Evolutionary conservation across 2,797 vertebrate species (phyloP).

Genomic region (Tamandua tetradactyla): DNA sequence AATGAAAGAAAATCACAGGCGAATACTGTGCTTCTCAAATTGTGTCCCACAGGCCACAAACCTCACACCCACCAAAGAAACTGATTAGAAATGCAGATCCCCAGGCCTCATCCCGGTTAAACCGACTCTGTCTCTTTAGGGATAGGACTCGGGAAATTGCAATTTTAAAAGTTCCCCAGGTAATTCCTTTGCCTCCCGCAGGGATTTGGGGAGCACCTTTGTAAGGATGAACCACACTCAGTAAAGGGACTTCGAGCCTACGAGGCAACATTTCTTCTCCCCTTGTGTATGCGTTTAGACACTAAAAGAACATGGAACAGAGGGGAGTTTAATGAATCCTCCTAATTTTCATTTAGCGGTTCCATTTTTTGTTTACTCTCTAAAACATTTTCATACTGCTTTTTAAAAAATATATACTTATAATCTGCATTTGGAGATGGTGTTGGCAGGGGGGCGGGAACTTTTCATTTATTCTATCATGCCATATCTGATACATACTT

Average conservation of each 20-base stretch:
- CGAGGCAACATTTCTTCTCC: neutral
- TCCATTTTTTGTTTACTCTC: neutral
- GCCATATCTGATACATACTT: constrained; percentile 1
- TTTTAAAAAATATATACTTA: neutral
- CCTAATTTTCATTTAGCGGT: neutral
- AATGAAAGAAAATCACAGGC: neutral
- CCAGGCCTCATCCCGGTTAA: neutral
- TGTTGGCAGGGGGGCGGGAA: neutral
- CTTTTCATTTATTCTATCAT: constrained; percentile 30
- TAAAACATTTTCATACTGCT: neutral
- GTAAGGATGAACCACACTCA: neutral
- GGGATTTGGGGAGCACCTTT: neutral
- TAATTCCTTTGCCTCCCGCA: neutral
- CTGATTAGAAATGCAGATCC: neutral
- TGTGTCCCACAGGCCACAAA: neutral
- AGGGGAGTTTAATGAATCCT: neutral
- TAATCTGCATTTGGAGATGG: neutral
- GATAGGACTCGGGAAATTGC: neutral
- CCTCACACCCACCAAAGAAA: neutral
- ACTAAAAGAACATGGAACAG: neutral
- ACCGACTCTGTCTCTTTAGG: neutral
- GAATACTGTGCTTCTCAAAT: neutral
- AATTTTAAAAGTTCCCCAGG: neutral
- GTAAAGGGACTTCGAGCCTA: neutral
- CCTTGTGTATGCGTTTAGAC: accelerated